Percentiles rank a stretch among this genome's conserved stretches.
Conservation (phyloP, 1,140 invertebrate genomes). For the Drosophila pseudoananassae region DNA sequence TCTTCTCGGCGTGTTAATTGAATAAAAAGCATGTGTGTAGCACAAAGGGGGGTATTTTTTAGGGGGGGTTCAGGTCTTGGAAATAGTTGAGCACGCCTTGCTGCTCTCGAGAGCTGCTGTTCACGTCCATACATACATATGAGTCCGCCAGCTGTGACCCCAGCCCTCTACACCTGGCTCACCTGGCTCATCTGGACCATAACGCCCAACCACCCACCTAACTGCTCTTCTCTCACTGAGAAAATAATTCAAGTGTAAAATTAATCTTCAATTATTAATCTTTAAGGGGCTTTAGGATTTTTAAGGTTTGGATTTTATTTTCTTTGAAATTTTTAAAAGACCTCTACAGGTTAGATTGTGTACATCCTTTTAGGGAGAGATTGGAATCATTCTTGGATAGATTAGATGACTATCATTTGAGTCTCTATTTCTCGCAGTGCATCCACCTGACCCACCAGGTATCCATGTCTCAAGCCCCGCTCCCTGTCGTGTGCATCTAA, state of each 20-base stretch:
- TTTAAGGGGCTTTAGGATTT: no score
- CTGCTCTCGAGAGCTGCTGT: constrained; percentile 47
- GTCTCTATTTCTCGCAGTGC: neutral
- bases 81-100: constrained; percentile 71
- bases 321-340: no score
- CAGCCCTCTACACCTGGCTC: constrained; percentile 12
- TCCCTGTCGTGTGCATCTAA: constrained; percentile 64
- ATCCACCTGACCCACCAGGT: constrained; percentile 28
- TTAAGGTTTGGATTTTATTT: no score
- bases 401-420: no score
- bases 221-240: neutral
- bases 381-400: no score
- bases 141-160: constrained; percentile 45
- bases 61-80: constrained; percentile 4
- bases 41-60: neutral
- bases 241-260: neutral
- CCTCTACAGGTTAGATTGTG: no score
- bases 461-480: constrained; percentile 28
- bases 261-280: neutral
- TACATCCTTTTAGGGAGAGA: no score
- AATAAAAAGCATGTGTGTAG: constrained; percentile 61
- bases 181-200: neutral
- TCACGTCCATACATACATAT: constrained; percentile 35
- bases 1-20: constrained; percentile 64
- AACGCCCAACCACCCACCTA: neutral